Conservation (phyloP, 1,140 invertebrate genomes). For the Aphaenogaster ashmeadi region DNA sequence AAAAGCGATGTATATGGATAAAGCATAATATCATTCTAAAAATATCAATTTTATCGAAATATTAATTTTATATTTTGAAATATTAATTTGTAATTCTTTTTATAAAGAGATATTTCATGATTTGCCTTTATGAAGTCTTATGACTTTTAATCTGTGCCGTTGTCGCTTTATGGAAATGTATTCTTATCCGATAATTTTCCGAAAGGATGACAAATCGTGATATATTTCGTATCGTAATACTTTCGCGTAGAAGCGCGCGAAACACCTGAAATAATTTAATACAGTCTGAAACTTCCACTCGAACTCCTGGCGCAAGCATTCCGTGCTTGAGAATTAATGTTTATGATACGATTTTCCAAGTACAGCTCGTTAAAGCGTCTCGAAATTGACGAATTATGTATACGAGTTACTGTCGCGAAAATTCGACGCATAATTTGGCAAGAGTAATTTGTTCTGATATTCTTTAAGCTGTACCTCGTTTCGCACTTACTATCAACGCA, state of each 20-base stretch:
- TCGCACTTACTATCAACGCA: not conserved
- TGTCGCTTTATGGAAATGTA: not conserved
- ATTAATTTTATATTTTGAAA: not conserved
- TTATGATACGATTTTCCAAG: conserved; percentile 67
- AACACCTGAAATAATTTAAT: conserved; percentile 53
- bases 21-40: not conserved
- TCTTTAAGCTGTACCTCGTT: not conserved
- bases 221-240: not conserved
- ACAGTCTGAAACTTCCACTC: conserved; percentile 21
- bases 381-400: conserved; percentile 56
- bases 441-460: not conserved
- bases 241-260: not conserved
- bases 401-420: conserved; percentile 54
- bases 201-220: not conserved
- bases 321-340: conserved; percentile 69
- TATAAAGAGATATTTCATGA: not conserved
- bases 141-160: not conserved
- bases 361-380: conserved; percentile 6
- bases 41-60: not conserved
- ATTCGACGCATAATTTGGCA: conserved; percentile 65
- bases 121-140: not conserved
- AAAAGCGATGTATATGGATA: not conserved
- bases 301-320: conserved; percentile 32
- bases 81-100: not conserved
- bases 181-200: not conserved